These are phyloP conservation scores for Pantherophis guttatus DNA, from an alignment of 2,113 vertebrate species.

Conservation along the genomic window DNA sequence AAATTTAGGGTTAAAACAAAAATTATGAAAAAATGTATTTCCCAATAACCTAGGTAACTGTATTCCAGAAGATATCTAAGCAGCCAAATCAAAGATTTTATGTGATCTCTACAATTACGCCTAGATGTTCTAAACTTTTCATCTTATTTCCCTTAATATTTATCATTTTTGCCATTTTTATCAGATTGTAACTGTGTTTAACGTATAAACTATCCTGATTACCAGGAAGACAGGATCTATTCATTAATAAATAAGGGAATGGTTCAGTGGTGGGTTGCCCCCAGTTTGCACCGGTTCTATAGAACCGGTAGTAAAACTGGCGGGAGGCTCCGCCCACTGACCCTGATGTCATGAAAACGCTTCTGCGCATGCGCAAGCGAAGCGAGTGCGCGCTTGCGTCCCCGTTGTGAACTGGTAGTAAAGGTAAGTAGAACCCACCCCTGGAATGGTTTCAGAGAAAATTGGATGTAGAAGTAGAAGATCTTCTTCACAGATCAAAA, in stretches of 20 bases:
- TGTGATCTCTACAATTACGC: background rate
- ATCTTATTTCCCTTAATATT: background rate
- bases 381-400: no score
- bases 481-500: background rate
- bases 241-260: background rate
- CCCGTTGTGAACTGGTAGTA: no score
- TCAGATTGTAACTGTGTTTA: background rate
- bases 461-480: background rate
- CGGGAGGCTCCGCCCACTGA: no score
- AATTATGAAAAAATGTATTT: background rate
- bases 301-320: no score
- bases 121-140: background rate
- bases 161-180: background rate
- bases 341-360: no score
- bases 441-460: background rate
- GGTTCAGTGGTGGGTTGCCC: background rate
- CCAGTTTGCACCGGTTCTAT: no score
- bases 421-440: no score
- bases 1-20: conserved; percentile 25
- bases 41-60: background rate
- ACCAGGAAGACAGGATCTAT: background rate
- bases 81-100: background rate
- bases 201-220: background rate
- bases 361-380: no score
- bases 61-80: background rate